Percentiles rank a stretch among this genome's conserved stretches.
Evolutionary conservation across 53 echinoderm and acorn worm genomes (phyloP).

Genomic region (Paracentrotus lividus): DNA sequence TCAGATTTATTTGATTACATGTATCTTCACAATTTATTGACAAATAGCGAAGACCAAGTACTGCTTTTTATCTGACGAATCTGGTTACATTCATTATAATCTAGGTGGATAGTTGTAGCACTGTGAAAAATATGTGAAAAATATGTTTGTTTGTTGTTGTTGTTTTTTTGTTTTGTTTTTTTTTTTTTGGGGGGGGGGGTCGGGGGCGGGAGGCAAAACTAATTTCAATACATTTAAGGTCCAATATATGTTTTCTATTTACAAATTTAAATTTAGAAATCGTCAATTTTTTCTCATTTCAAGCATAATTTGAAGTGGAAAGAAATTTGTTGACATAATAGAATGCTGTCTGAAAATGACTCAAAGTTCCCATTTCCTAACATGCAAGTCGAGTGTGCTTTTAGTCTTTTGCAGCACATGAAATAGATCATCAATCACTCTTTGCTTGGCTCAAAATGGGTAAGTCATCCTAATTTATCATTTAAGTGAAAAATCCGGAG

Average conservation of each 20-base stretch:
- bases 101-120: too few species aligned
- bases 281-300: neutral
- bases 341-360: neutral
- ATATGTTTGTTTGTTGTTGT: too few species aligned
- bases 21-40: too few species aligned
- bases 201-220: too few species aligned
- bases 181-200: too few species aligned
- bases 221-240: neutral
- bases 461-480: constrained; percentile 21
- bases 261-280: too few species aligned
- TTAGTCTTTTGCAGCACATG: neutral
- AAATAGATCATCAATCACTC: constrained; percentile 51
- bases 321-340: neutral
- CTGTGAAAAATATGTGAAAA: too few species aligned
- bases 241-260: neutral
- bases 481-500: constrained; percentile 52
- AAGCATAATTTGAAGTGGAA: neutral
- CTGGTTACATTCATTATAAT: too few species aligned
- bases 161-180: too few species aligned
- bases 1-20: too few species aligned
- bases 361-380: neutral
- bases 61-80: too few species aligned
- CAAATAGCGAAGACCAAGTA: too few species aligned
- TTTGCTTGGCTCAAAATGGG: neutral
- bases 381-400: neutral